A percentile compares a stretch with the other conserved stretches of the same genome.
Conservation (phyloP, 2,888 invertebrate species). For the Cenopis cana region DNA sequence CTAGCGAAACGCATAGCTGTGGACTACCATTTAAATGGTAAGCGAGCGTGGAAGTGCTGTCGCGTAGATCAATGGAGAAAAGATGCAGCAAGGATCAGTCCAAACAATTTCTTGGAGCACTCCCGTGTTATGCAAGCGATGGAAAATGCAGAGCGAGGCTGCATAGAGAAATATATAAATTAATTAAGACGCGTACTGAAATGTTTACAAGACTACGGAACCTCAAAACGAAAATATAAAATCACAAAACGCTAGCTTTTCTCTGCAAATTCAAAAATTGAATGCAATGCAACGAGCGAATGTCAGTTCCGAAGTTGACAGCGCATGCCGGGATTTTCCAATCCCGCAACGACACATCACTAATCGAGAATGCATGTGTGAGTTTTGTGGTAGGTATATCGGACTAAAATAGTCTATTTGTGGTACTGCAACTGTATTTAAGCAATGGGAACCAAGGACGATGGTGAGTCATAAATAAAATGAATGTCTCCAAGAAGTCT, state of each 20-base stretch:
- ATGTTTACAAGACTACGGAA: not conserved
- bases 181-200: too few species aligned
- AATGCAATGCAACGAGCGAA: not conserved
- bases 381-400: not conserved
- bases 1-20: too few species aligned
- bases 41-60: too few species aligned
- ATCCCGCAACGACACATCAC: not conserved
- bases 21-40: too few species aligned
- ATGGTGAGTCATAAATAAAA: not conserved
- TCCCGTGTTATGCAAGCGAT: too few species aligned
- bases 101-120: too few species aligned
- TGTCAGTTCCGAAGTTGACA: not conserved
- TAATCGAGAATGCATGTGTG: slow-evolving; percentile 1
- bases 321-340: not conserved
- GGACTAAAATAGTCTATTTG: not conserved
- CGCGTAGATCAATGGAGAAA: too few species aligned
- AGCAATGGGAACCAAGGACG: slow-evolving; percentile 3
- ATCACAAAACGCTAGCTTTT: not conserved
- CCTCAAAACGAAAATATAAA: not conserved
- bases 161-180: too few species aligned
- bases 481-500: not conserved
- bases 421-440: not conserved
- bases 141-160: too few species aligned
- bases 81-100: too few species aligned
- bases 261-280: not conserved